Evolutionary conservation across 2,888 invertebrate genomes (phyloP).

Genomic region (Torymus texanus): DNA sequence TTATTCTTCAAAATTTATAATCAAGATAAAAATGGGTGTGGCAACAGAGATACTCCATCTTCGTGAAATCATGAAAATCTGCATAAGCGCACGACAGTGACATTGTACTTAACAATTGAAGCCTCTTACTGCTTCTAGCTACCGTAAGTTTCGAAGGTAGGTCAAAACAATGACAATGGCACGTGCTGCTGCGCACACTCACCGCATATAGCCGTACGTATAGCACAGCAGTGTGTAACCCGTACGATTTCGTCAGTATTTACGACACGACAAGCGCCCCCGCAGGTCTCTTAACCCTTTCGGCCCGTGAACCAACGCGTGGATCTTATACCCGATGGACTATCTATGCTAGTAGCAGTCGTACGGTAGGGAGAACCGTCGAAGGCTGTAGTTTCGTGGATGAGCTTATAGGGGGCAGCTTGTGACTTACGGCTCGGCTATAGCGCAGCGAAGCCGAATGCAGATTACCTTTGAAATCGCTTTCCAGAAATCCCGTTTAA

Average conservation of each 20-base stretch:
- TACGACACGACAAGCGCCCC: conserved; percentile 17
- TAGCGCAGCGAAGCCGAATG: no score
- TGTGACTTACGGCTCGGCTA: no score
- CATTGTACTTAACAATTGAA: conserved; percentile 19
- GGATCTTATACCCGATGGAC: no score
- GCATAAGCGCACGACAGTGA: neutral
- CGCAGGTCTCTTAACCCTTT: conserved; percentile 22
- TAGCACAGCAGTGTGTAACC: neutral
- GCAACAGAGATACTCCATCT: neutral
- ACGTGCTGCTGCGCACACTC: neutral
- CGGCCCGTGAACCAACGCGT: neutral
- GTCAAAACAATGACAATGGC: neutral
- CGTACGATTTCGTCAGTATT: conserved; percentile 46
- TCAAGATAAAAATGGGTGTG: conserved; percentile 27
- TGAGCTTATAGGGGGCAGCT: no score
- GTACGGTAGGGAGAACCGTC: no score
- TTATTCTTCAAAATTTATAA: conserved; percentile 45
- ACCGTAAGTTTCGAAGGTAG: conserved; percentile 3
- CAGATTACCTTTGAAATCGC: no score
- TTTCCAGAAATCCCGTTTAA: no score
- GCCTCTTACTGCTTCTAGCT: conserved; percentile 41
- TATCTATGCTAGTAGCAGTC: no score
- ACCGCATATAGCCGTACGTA: no score
- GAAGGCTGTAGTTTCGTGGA: no score
- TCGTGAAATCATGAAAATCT: neutral